A percentile compares a stretch with the other conserved stretches of the same genome.
These are phyloP conservation scores for Perognathus longimembris DNA, from an alignment of 2,113 vertebrate genomes.

Conservation along the genomic window DNA sequence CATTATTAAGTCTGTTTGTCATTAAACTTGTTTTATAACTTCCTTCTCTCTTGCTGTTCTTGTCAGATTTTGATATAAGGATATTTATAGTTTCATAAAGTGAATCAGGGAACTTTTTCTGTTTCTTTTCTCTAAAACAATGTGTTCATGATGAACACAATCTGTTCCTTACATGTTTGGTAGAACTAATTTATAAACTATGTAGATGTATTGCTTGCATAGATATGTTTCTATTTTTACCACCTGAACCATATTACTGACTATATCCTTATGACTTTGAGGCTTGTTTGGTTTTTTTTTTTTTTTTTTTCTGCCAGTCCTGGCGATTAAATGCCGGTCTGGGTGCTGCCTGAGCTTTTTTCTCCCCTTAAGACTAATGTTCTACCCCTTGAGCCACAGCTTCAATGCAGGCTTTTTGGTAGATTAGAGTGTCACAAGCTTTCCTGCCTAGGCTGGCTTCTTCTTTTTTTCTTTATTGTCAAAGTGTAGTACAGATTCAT, in stretches of 20 bases:
- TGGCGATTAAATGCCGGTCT: no score
- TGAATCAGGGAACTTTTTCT: neutral
- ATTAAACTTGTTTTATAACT: slow-evolving; percentile 3
- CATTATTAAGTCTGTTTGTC: neutral
- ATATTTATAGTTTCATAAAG: slow-evolving; percentile 12
- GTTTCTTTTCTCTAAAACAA: neutral
- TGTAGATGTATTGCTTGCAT: no score
- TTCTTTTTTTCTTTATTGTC: no score
- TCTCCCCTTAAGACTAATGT: no score
- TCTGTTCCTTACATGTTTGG: neutral
- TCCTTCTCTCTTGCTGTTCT: neutral
- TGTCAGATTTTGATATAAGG: slow-evolving; percentile 11
- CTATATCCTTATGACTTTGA: neutral
- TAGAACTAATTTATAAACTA: neutral
- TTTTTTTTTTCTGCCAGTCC: no score
- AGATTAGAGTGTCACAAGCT: no score
- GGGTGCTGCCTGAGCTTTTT: no score
- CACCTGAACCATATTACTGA: neutral
- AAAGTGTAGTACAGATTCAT: no score
- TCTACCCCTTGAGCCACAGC: no score
- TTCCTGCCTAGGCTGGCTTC: no score
- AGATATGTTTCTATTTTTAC: neutral
- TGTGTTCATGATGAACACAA: neutral
- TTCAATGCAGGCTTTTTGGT: no score
- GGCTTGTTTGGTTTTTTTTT: no score